Evolutionary conservation across 2,888 invertebrate genomes (phyloP), one percentile per base, ranked within the genome.

Genomic region (Lamproptera curius): DNA sequence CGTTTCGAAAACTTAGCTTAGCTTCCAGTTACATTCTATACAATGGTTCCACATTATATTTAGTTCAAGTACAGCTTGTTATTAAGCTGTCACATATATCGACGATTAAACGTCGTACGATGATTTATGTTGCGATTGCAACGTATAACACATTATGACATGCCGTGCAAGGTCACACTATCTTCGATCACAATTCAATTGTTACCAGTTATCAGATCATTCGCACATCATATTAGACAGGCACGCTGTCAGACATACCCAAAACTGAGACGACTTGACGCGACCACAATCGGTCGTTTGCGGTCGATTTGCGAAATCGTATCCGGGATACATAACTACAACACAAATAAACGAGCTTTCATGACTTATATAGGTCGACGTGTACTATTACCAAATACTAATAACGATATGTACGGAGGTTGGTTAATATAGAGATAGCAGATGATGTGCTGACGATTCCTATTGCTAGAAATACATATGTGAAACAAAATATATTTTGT

Each of bases 221-320:
- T 49, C 39, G 4, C 43, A 39, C 35, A 20, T 14, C 17, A 17
- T 26, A 3, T 33, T 20, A 38, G 36, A 35, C 35, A 41, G 37
- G 14, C 42, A 34, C 13, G 46, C 20, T 42, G 52, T 53, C 50
- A 48, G 39, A 49, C 17, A 16, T 17, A 35, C 45, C 31, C 44
- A 26, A 34, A 26, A 42, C 51, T 45, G 51, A 51, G 42, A 61
- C 59, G 46, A 46, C 55, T 52, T 61, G 63, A 53, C 49, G 33
- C 51, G 48, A 45, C 52, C 54, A 54, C 53, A 58, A 52, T 55
- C 53, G 51, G 23, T 57, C 43, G 28, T 31, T 51, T 62, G 66
- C 53, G 65, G 67, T 65, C 56, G 41, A 46, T 57, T 61, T 57
- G 49, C 54, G 46, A 56, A 49, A 61, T 51, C 50, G n/a, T n/a